Evolutionary conservation across 2,113 vertebrate species (phyloP).

Genomic region (Illadopsis cleaveri): DNA sequence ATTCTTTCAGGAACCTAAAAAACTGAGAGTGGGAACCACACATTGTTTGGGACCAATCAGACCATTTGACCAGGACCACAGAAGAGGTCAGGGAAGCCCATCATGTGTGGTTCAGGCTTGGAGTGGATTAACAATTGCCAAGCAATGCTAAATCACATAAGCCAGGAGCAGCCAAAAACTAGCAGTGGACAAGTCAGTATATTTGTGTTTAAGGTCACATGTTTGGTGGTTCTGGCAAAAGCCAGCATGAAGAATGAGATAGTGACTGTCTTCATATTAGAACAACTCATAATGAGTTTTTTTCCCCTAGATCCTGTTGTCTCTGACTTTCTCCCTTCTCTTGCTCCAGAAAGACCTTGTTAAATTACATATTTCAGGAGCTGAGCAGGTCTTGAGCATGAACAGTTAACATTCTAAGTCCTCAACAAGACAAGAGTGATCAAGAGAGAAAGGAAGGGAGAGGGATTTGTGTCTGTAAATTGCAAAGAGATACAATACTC

Average conservation of each 20-base stretch:
- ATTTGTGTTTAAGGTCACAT: background rate
- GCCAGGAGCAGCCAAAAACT: background rate
- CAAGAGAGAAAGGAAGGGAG: background rate
- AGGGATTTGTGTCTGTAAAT: conserved; percentile 11
- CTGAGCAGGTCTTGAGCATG: background rate
- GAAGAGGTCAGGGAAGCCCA: background rate
- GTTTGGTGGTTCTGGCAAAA: background rate
- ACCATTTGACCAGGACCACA: background rate
- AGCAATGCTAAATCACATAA: background rate
- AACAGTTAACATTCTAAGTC: background rate
- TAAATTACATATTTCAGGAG: background rate
- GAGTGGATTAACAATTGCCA: background rate
- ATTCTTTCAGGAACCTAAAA: conserved; percentile 1
- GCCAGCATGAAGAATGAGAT: background rate
- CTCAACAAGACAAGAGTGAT: background rate
- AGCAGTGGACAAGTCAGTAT: background rate
- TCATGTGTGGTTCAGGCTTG: background rate
- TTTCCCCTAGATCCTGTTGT: background rate
- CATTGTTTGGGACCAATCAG: background rate
- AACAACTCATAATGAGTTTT: background rate
- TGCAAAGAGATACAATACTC: conserved; percentile 45
- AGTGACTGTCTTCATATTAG: background rate
- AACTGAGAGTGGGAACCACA: background rate
- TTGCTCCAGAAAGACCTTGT: background rate
- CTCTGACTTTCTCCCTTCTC: background rate